Evolutionary conservation across 2,113 vertebrate species (phyloP).

Genomic region (Electrona antarctica): DNA sequence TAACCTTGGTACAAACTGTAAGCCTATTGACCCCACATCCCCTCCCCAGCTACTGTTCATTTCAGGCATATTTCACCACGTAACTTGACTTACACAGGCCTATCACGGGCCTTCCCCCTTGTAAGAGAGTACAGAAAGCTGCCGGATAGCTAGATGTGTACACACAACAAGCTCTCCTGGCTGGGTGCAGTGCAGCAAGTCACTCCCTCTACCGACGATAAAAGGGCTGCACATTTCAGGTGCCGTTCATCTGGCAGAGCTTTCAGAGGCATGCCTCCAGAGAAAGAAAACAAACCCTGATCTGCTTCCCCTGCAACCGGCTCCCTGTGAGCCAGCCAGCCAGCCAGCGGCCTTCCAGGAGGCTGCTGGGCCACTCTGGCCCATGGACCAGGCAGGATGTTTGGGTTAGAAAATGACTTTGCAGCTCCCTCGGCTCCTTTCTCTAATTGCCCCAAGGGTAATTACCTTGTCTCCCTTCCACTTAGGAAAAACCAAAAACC

Average conservation of each 20-base stretch:
- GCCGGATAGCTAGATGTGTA: not conserved
- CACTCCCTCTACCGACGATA: slow-evolving; percentile 59
- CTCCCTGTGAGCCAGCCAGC: slow-evolving; percentile 48
- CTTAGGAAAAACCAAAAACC: slow-evolving; percentile 68
- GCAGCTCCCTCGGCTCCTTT: slow-evolving; percentile 70
- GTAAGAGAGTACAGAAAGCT: too few relatives aligned
- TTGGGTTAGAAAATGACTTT: slow-evolving; percentile 82
- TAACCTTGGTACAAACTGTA: too few relatives aligned
- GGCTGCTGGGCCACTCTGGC: slow-evolving; percentile 60
- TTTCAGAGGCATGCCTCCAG: slow-evolving; percentile 63
- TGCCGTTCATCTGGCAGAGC: slow-evolving; percentile 78
- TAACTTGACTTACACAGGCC: too few relatives aligned
- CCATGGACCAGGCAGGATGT: slow-evolving; percentile 82
- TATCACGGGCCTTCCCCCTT: too few relatives aligned
- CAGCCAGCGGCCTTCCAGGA: slow-evolving; percentile 54
- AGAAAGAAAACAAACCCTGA: slow-evolving; percentile 75
- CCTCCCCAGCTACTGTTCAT: too few relatives aligned
- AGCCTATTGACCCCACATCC: too few relatives aligned
- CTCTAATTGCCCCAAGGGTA: slow-evolving; percentile 78
- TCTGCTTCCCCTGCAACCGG: slow-evolving; percentile 63
- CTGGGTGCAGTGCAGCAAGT: slow-evolving; percentile 45
- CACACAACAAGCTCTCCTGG: not conserved
- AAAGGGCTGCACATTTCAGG: slow-evolving; percentile 58
- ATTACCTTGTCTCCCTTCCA: slow-evolving; percentile 78
- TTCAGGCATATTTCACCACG: too few relatives aligned